These are phyloP conservation scores for Atlantisia rogersi DNA, from an alignment of 2,113 vertebrate genomes.

Conservation along the genomic window DNA sequence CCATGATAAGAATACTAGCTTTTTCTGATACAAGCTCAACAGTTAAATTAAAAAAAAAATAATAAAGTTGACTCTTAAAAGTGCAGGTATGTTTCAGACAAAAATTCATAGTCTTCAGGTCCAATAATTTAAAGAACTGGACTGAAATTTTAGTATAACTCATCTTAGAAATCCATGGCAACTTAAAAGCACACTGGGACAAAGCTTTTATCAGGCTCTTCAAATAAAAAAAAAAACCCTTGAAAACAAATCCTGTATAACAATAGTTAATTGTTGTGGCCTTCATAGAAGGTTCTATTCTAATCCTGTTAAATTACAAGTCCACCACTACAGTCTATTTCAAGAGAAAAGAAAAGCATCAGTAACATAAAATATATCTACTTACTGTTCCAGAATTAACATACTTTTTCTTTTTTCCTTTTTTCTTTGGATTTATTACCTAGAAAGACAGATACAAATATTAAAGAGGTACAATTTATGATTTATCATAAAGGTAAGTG, in stretches of 20 bases:
- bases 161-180: background rate
- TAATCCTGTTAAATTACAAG: background rate
- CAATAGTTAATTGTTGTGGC: background rate
- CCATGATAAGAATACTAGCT: background rate
- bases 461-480: background rate
- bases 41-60: background rate
- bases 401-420: conserved; percentile 98
- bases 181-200: background rate
- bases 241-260: background rate
- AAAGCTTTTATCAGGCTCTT: background rate
- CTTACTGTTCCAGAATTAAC: conserved; percentile 98
- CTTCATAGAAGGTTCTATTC: background rate
- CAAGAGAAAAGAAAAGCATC: background rate
- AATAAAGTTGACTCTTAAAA: background rate
- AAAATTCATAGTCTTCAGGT: background rate
- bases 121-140: background rate
- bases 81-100: background rate
- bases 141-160: background rate
- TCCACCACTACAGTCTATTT: background rate
- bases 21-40: background rate
- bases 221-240: background rate
- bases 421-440: conserved; percentile 99
- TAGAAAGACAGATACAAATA: conserved; percentile 67
- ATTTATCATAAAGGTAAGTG: background rate
- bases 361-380: conserved; percentile 48